Conservation (phyloP, 2,113 vertebrate genomes). For the Dasyurus viverrinus region DNA sequence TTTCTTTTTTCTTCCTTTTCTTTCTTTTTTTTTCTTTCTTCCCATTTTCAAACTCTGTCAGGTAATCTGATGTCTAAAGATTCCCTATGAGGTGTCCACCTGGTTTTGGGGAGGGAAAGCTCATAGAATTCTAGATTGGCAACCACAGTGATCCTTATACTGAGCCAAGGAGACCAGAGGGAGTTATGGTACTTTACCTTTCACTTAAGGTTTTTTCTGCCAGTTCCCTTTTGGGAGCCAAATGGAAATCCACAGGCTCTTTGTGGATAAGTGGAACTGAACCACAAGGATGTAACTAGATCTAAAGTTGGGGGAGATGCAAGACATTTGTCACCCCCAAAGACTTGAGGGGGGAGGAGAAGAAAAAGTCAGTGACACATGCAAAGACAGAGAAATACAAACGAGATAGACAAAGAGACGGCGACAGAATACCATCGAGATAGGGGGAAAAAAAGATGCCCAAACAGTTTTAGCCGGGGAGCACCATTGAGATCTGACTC, state of each 20-base stretch:
- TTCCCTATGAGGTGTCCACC: neutral
- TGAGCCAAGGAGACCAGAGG: neutral
- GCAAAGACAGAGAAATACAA: neutral
- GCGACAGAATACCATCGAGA: neutral
- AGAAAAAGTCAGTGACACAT: neutral
- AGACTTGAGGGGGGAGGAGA: neutral
- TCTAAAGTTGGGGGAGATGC: neutral
- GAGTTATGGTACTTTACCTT: neutral
- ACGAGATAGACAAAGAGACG: neutral
- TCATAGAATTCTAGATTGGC: neutral
- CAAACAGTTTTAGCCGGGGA: neutral
- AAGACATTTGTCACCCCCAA: neutral
- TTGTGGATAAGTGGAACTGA: neutral
- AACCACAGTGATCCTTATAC: neutral
- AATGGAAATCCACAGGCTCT: neutral
- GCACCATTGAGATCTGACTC: neutral
- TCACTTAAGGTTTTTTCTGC: neutral
- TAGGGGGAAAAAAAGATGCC: neutral
- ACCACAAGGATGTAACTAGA: neutral
- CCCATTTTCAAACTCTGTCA: neutral
- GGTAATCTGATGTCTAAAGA: neutral
- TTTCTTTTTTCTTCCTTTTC: too few species aligned
- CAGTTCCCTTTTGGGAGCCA: neutral
- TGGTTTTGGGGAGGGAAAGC: neutral
- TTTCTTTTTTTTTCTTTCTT: neutral